phyloP scores from a whole-genome alignment of 2,888 invertebrate species.

The Ceriagrion tenellum region DNA sequence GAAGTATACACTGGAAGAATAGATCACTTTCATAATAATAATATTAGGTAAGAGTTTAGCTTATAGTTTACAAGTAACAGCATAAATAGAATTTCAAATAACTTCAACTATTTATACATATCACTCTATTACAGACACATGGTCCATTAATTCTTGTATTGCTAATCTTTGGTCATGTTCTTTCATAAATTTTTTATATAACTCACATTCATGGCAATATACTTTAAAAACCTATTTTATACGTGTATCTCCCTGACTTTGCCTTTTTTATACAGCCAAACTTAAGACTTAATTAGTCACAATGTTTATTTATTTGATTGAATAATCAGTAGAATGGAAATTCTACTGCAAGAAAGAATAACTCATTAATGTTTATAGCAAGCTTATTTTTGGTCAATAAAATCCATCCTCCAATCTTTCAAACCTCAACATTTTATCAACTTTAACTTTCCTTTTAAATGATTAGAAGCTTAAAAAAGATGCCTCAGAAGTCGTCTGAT shows the following conservation, averaged over 20 bases:
- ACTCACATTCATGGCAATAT: background rate
- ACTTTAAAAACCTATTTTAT: background rate
- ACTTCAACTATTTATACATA: background rate
- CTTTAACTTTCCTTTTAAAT: no score
- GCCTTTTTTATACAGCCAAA: background rate
- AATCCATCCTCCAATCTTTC: no score
- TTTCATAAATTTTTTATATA: background rate
- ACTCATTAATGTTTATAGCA: no score
- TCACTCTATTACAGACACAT: slow-evolving; percentile 7
- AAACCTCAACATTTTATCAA: no score
- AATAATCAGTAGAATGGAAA: background rate
- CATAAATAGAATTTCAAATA: slow-evolving; percentile 8
- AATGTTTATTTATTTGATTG: background rate
- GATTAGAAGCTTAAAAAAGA: no score
- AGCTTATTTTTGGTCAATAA: no score
- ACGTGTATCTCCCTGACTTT: background rate
- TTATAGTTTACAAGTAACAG: background rate
- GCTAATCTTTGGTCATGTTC: slow-evolving; percentile 27
- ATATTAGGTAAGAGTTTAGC: background rate
- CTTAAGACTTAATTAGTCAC: background rate
- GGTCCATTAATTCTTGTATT: slow-evolving; percentile 12
- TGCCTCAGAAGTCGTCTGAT: no score
- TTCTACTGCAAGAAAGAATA: no score
- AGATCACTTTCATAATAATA: background rate
- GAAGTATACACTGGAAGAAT: background rate